These are phyloP conservation scores for Seriola aureovittata DNA, from an alignment of 2,113 vertebrate species.

Conservation along the genomic window DNA sequence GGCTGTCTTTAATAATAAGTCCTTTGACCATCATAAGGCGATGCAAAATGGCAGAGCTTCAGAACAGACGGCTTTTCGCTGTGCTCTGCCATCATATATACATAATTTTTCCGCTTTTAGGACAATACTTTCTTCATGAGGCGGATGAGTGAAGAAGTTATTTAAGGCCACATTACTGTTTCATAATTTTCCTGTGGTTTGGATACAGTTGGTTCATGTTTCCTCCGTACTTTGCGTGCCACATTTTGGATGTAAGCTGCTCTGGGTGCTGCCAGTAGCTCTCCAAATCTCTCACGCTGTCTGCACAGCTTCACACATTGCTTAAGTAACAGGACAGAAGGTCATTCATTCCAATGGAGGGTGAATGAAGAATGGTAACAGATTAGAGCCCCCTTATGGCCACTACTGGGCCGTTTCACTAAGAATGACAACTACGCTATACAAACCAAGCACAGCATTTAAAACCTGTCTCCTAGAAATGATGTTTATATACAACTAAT, in stretches of 20 bases:
- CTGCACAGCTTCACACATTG: not conserved
- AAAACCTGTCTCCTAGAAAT: not conserved
- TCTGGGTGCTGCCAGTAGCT: constrained; percentile 3
- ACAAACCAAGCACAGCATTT: not conserved
- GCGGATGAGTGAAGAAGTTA: not conserved
- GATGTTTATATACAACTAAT: not conserved
- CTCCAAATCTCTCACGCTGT: not conserved
- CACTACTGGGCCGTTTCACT: no score
- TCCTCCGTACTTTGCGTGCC: not conserved
- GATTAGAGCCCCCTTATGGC: not conserved
- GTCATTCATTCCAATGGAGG: not conserved
- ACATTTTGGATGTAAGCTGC: not conserved
- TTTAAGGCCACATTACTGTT: constrained; percentile 8
- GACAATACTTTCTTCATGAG: not conserved
- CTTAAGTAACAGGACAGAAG: not conserved
- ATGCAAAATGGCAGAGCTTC: constrained; percentile 20
- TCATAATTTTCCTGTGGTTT: constrained; percentile 11
- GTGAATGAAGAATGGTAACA: not conserved
- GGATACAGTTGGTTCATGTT: constrained; percentile 1
- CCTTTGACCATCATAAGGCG: constrained; percentile 32
- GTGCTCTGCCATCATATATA: constrained; percentile 10
- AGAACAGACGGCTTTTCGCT: constrained; percentile 19
- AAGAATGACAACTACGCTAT: not conserved
- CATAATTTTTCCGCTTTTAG: constrained; percentile 13
- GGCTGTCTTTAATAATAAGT: constrained; percentile 62